Evolutionary conservation across 2,888 invertebrate species (phyloP).

Genomic region (Marronus borbonicus): DNA sequence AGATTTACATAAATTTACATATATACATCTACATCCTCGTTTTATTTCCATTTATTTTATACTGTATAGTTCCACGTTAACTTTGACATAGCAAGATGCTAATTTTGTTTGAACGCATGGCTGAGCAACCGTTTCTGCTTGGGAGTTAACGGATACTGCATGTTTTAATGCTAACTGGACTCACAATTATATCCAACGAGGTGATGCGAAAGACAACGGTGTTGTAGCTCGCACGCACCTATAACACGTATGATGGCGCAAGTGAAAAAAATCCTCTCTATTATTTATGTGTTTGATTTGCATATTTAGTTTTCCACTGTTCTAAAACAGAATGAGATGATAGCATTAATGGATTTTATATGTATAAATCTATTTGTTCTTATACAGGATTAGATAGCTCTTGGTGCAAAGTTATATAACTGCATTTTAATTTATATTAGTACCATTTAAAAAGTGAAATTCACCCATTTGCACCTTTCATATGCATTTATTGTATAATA

Average conservation of each 20-base stretch:
- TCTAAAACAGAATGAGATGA: neutral
- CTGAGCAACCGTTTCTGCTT: conserved; percentile 25
- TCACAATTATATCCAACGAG: conserved; percentile 17
- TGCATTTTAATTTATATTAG: too few species aligned
- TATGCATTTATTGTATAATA: too few species aligned
- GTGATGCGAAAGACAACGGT: conserved; percentile 26
- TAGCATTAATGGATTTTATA: neutral
- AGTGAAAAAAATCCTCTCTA: neutral
- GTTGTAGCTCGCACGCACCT: neutral
- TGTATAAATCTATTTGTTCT: neutral
- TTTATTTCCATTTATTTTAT: neutral
- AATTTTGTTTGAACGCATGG: conserved; percentile 16
- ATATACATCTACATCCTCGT: too few species aligned
- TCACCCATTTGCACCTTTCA: too few species aligned
- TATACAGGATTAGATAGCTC: too few species aligned
- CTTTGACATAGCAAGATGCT: conserved; percentile 7
- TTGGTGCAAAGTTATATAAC: too few species aligned
- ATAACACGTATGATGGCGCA: neutral
- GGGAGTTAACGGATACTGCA: conserved; percentile 23
- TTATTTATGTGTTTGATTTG: conserved; percentile 5
- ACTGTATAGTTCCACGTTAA: neutral
- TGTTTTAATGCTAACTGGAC: conserved; percentile 33
- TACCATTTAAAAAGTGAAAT: too few species aligned
- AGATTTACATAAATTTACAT: too few species aligned
- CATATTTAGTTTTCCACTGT: neutral